phyloP scores from a whole-genome alignment of 2,113 vertebrate genomes.

The Hipposideros armiger region DNA sequence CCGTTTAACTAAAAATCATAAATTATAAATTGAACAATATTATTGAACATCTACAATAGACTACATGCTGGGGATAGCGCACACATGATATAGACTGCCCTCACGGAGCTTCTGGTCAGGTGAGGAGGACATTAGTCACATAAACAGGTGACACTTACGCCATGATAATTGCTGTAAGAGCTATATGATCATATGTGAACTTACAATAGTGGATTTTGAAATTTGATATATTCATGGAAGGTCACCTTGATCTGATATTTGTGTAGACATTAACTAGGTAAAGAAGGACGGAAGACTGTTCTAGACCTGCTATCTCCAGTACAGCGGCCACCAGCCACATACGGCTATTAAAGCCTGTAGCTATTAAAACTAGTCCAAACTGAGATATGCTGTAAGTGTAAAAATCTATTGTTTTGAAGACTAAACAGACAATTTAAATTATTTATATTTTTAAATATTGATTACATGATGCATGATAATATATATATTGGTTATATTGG shows the following conservation, averaged over 20 bases:
- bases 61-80: neutral
- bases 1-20: neutral
- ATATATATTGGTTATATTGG: neutral
- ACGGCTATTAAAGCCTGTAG: neutral
- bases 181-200: neutral
- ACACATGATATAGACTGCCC: neutral
- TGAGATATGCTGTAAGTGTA: neutral
- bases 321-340: neutral
- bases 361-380: neutral
- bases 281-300: neutral
- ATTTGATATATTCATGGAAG: neutral
- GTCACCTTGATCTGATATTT: neutral
- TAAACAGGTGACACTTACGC: neutral
- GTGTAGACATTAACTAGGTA: neutral
- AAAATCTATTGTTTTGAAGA: conserved; percentile 20
- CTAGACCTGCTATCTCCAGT: neutral
- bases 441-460: neutral
- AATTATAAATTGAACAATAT: neutral
- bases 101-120: neutral
- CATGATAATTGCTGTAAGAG: neutral
- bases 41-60: neutral
- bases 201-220: neutral
- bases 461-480: neutral
- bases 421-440: neutral
- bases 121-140: neutral